Base-by-base conservation (phyloP, 2,888 invertebrate species). In the Heliconius charithonia region DNA sequence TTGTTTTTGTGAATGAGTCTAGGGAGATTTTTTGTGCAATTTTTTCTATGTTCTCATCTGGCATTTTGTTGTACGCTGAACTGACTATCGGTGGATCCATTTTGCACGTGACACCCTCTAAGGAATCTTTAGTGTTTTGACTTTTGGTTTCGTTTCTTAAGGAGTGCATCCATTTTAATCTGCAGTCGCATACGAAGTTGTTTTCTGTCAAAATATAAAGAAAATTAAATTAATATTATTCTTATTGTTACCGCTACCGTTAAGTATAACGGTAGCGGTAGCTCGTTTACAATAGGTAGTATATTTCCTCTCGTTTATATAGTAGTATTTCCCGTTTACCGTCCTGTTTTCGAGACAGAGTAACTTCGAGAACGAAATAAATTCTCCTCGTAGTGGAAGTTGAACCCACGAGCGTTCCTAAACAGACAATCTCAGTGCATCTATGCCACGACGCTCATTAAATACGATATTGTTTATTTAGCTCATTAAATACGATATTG, bases 101-200 rank as follows among this genome's bases (percentile, higher is more conserved):
- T 89, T 96, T 96, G 90, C 97, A 98, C 79, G 96, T 96, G 83
- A 97, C 95, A 81, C 96, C 96, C 85, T 97, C 97, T 75, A 98
- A 93, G 56, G 96, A 96, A 84, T 96, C 96, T 84, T 96, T 96
- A 82, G 97, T 96, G 85, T 96, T 96, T 84, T 95, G 95, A 89
- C 97, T 97, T 89, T 96, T 96, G 83, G 98, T 97, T 84, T 97
- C 97, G 90, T 97, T 97, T 81, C 96, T 95, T 81, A 98, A 93
- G 70, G 95, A 95, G 92, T 97, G 97, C 93, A 98, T 96, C 98
- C 98, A 98, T 84, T 96, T 96, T 84, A 98, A 93, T 83, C 97
- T 96, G 90, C 98, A 98, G 95, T 98, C 97, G 93, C 98, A 98
- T 85, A 96, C 96, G 92, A 98, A 97, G 89, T 96, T 96, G 94